Conservation (phyloP, 1,140 invertebrate genomes). For the Ips nitidus region DNA sequence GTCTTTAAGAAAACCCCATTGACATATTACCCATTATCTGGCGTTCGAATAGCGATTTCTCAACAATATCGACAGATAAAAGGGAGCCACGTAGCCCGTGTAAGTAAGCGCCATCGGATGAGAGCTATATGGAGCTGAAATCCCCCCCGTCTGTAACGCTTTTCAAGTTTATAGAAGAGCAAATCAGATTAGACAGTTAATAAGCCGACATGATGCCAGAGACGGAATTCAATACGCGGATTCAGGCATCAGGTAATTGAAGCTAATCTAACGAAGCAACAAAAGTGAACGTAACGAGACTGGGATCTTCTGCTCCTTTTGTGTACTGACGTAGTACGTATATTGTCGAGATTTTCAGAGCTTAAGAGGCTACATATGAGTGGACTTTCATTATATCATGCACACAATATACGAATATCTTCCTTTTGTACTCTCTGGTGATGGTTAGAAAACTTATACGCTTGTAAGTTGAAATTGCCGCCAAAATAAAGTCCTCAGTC, state of each 20-base stretch:
- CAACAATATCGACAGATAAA: conserved; percentile 33
- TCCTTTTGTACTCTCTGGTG: too few species aligned
- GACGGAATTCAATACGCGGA: conserved; percentile 29
- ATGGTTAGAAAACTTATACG: too few species aligned
- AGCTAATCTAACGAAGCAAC: conserved; percentile 32
- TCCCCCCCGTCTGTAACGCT: conserved; percentile 21
- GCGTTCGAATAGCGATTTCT: conserved; percentile 26
- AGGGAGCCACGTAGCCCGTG: conserved; percentile 10
- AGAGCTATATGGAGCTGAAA: conserved; percentile 20
- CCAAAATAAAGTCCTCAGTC: too few species aligned
- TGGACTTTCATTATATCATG: too few species aligned
- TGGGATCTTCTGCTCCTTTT: too few species aligned
- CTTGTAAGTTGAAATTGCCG: too few species aligned
- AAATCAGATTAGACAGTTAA: conserved; percentile 35
- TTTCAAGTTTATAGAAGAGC: conserved; percentile 32
- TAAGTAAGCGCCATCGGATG: conserved; percentile 24
- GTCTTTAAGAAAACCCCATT: conserved; percentile 14
- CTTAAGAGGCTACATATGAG: too few species aligned
- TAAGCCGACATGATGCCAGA: conserved; percentile 22
- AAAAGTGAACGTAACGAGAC: conserved; percentile 21
- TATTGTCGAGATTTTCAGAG: too few species aligned
- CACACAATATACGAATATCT: too few species aligned
- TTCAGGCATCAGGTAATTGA: conserved; percentile 26
- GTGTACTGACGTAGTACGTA: too few species aligned
- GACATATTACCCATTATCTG: conserved; percentile 28